Percentiles rank a stretch among this genome's conserved stretches.
These are phyloP conservation scores for Drosophila sordidapex DNA, from an alignment of 2,888 invertebrate genomes.

Conservation along the genomic window DNA sequence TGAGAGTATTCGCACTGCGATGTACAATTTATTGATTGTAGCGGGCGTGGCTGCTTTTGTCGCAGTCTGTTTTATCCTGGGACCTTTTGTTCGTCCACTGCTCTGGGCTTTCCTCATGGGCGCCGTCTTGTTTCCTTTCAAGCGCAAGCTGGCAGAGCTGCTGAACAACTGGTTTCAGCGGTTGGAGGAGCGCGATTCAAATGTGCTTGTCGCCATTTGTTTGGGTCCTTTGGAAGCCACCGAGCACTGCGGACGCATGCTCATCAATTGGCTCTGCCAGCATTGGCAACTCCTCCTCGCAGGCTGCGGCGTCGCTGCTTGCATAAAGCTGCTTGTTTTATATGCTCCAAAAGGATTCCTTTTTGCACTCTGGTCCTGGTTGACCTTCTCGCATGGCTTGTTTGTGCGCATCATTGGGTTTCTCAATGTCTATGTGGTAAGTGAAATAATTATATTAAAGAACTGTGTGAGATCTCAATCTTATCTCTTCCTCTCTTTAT, in stretches of 20 bases:
- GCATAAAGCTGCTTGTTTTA: constrained; percentile 78
- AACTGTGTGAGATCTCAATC: neutral
- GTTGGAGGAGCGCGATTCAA: constrained; percentile 88
- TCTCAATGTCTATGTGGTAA: constrained; percentile 83
- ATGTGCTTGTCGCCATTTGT: constrained; percentile 87
- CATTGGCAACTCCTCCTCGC: constrained; percentile 88
- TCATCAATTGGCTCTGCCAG: constrained; percentile 89
- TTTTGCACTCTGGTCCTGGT: constrained; percentile 85
- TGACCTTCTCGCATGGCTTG: constrained; percentile 81
- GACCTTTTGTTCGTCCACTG: constrained; percentile 96
- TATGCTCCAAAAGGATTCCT: constrained; percentile 89
- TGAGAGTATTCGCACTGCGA: constrained; percentile 84
- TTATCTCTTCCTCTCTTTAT: constrained; percentile 7
- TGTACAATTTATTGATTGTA: constrained; percentile 84
- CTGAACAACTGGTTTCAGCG: constrained; percentile 92
- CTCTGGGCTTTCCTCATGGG: constrained; percentile 98
- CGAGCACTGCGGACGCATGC: constrained; percentile 90
- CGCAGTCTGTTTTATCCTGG: constrained; percentile 93
- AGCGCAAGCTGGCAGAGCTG: constrained; percentile 91
- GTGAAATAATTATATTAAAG: constrained; percentile 15
- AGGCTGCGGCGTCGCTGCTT: constrained; percentile 80
- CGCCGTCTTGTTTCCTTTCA: constrained; percentile 98
- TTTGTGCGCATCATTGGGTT: constrained; percentile 82
- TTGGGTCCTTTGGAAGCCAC: constrained; percentile 91
- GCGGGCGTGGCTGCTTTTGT: constrained; percentile 83